Evolutionary conservation across 1,140 invertebrate species (phyloP).

Genomic region (Wasmannia auropunctata): DNA sequence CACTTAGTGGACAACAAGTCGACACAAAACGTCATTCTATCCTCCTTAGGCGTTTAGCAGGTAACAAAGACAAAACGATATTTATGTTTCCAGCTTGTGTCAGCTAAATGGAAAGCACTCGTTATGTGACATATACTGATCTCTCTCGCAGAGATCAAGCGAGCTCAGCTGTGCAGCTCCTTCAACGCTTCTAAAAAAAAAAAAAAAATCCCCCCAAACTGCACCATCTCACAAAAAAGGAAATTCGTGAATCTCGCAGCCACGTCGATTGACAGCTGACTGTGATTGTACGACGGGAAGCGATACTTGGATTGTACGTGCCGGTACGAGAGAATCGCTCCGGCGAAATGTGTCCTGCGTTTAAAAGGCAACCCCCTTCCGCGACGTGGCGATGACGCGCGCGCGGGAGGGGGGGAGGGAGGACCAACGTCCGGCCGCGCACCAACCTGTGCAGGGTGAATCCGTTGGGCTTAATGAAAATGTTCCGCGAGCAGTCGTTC

Average conservation of each 20-base stretch:
- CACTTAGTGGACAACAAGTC: no score
- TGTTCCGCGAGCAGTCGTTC: slow-evolving; percentile 98
- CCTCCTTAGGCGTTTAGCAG: no score
- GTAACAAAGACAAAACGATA: no score
- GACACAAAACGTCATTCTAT: no score
- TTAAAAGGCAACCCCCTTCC: background rate
- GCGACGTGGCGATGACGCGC: no score
- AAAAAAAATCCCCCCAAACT: background rate
- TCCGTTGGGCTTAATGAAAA: slow-evolving; percentile 98
- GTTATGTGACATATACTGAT: no score
- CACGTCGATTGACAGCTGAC: background rate
- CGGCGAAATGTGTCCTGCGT: background rate
- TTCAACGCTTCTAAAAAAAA: background rate
- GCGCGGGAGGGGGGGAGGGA: no score
- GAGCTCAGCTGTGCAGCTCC: background rate
- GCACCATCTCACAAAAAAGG: background rate
- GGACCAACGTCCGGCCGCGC: background rate
- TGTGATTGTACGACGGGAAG: background rate
- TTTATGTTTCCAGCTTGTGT: no score
- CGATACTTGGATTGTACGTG: background rate
- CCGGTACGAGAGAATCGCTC: background rate
- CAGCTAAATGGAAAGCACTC: no score
- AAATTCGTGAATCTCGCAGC: background rate
- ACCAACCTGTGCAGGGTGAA: slow-evolving; percentile 95
- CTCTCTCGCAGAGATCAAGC: background rate